Base-by-base conservation (phyloP, 35 echinoderm and acorn worm genomes). In the Stichopus chloronotus region DNA sequence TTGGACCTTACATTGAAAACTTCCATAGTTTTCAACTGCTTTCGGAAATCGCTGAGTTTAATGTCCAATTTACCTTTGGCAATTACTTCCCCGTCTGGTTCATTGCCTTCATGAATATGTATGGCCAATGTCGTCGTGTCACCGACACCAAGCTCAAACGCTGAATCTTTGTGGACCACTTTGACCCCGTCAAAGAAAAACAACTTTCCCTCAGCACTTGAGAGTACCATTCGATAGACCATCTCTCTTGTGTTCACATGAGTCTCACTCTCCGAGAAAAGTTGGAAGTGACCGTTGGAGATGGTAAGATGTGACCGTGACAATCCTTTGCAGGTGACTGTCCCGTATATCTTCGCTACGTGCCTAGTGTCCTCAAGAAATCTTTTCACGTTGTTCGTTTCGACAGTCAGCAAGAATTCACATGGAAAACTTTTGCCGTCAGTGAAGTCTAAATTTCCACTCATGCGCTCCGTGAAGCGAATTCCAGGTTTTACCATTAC, bases 391-490 rank as follows among this genome's bases (percentile, higher is more conserved):
- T 96, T 88, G 56, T 86, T 93, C 8, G 94, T 83, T 91, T 96
- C 94, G 11, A 96, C 92, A 76, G 94, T 96, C 25, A 96, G 63
- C 5, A 86, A 59, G 58, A 96, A 90, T 24, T 88, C 60, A 59
- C 86, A 91, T 20, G 78, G 92, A 24, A 22, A 57, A 23, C 58
- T 92, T 16, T 93, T 22, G 55, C 25, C 78, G 8, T 78, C 78
- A 11, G 53, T 72, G 57, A 96, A 63, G 55, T 84, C 63, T 53
- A 96, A 52, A 53, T 93, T 90, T 5, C 94, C 94, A 24, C 54
- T 57, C 92, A 96, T 93, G 76, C 92, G 87, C 56, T 96, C 94
- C 1, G 92, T 96, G 21, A 93, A 96, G 53, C 94, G 94, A 56
- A 96, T 93, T 57, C 94, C 94, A 19, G 94, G 94, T 90, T 93